These are phyloP conservation scores for Ambastaia sidthimunki DNA, from an alignment of 2,797 vertebrate genomes.

Conservation along the genomic window DNA sequence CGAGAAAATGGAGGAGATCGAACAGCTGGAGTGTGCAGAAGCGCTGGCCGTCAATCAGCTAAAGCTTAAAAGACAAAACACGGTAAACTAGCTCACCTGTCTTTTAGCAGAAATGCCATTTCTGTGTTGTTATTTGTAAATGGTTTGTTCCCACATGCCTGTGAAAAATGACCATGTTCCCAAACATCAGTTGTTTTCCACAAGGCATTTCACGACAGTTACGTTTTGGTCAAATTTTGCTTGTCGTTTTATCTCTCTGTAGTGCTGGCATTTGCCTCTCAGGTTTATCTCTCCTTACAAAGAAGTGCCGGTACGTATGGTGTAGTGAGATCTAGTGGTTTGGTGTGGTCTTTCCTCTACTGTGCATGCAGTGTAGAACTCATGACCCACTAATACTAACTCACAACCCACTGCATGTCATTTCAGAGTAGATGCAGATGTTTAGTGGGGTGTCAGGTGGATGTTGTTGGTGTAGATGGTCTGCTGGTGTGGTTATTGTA, in stretches of 20 bases:
- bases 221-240: constrained; percentile 66
- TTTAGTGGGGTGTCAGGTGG: background rate
- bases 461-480: constrained; percentile 15
- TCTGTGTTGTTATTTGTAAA: no score
- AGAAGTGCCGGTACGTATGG: constrained; percentile 94
- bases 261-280: constrained; percentile 95
- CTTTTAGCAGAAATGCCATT: no score
- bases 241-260: constrained; percentile 70
- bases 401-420: constrained; percentile 15
- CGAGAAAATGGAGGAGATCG: constrained; percentile 95
- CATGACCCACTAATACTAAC: constrained; percentile 40
- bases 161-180: background rate
- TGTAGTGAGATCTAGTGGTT: constrained; percentile 15
- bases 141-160: background rate
- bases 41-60: constrained; percentile 88
- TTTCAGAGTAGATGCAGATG: background rate
- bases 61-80: constrained; percentile 87
- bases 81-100: constrained; percentile 68
- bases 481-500: constrained; percentile 9
- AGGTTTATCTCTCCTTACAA: constrained; percentile 94
- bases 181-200: background rate
- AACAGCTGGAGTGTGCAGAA: constrained; percentile 91
- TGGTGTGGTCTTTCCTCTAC: constrained; percentile 48
- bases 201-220: constrained; percentile 60
- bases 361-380: constrained; percentile 60